Conservation (phyloP, 2,113 vertebrate genomes). For the Hemicordylus capensis region DNA sequence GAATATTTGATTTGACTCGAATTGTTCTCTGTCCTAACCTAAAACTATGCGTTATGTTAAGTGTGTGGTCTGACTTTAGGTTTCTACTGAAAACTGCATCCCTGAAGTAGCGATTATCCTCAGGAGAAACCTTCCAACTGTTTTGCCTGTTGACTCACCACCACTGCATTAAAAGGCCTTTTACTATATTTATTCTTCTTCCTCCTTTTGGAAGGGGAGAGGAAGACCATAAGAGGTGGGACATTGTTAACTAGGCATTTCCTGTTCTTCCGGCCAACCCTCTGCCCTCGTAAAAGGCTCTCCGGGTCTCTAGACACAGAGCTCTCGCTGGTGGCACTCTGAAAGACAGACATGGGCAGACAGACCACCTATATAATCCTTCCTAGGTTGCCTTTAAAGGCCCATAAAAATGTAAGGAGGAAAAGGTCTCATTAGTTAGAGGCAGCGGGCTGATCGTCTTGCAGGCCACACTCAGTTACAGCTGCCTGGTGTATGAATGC, state of each 20-base stretch:
- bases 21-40: too few relatives aligned
- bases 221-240: neutral
- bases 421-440: conserved; percentile 61
- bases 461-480: conserved; percentile 61
- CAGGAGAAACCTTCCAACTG: conserved; percentile 49
- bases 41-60: too few relatives aligned
- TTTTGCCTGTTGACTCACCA: too few relatives aligned
- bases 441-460: conserved; percentile 67
- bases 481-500: conserved; percentile 65
- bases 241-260: conserved; percentile 3
- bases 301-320: neutral
- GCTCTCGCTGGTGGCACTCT: conserved; percentile 19
- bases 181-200: conserved; percentile 17
- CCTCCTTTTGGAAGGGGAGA: neutral
- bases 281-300: conserved; percentile 11
- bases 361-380: conserved; percentile 59
- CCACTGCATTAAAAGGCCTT: conserved; percentile 49
- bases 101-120: too few relatives aligned
- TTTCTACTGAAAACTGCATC: too few relatives aligned
- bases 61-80: too few relatives aligned
- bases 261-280: neutral
- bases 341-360: conserved; percentile 57
- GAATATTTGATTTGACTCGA: too few relatives aligned
- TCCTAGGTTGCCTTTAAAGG: conserved; percentile 54
- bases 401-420: conserved; percentile 65